Evolutionary conservation across 2,888 invertebrate genomes (phyloP), one percentile per base, ranked within the genome.

Genomic region (Chalcis sispes): DNA sequence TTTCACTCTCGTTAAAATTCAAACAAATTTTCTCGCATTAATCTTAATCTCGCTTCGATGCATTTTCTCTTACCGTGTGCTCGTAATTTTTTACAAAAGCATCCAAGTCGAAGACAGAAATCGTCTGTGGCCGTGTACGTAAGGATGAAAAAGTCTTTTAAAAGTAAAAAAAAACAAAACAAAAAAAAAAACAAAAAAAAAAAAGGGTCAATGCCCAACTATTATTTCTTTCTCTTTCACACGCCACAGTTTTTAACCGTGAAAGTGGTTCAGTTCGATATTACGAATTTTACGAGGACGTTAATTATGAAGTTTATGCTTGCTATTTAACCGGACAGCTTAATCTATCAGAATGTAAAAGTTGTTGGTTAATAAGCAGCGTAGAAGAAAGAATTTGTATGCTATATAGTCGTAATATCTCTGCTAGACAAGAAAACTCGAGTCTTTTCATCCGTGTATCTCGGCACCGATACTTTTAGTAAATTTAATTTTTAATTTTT

Each of bases 181-280:
- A n/a, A n/a, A n/a, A 13, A 27, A 25, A 25, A 1, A 27, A 40
- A 52, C 40, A 23, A 59, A 4, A 23, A 25, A 1, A 27, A 40
- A 52, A 54, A 23, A 59, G 32, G 48, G 58, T 69, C 69, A 58
- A 66, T 66, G 50, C 32, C 65, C 36, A 50, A 5, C 2, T 3
- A 2, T 18, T 29, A 2, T n/a, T 27, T 59, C 58, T 69, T 69
- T 69, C 69, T 59, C 59, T 58, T 69, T 69, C 69, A 58, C 69
- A 58, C 58, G 58, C 58, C 58, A 58, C 29, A 48, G 69, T 58
- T 69, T 69, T n/a, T 29, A n/a, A 23, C 29, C 23, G 25, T 13
- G 8, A 29, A 56, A 42, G 50, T 29, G 52, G 50, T 32, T 52
- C 23, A 52, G 32, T 36, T 48, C 48, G 58, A 32, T 18, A 29